Evolutionary conservation across 2,113 vertebrate genomes (phyloP), one percentile per base, ranked within the genome.

Genomic region (Gobius niger): DNA sequence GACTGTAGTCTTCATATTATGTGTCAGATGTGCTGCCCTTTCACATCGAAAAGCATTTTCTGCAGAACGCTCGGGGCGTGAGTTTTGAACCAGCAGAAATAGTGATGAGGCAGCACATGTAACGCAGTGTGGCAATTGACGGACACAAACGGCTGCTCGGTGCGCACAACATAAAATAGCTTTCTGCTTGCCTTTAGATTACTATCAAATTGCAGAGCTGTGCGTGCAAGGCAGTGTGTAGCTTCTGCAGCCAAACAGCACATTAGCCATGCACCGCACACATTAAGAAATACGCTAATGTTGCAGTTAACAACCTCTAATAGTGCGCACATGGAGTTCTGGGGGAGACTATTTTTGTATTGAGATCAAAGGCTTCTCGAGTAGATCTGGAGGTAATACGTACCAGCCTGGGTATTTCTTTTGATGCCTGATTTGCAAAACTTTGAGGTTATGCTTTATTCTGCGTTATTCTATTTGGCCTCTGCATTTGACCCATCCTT

Each of bases 21-120:
- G 8, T 62, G 57, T 77, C 40, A 79, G 51, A 41, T 67, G 64
- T 70, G 1, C 0, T 8, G 18, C 51, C 6, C 12, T 14, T 62
- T 64, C 40, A 9, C 12, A 59, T 56, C n/a, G 7, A 57, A 60
- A 60, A 9, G 16, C 44, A 52, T 41, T 63, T 46, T 65, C 34
- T 53, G 16, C 61, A 52, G 14, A 8, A 54, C 49, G 41, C 51
- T 34, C 9, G 11, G 16, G 57, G 57, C 42, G 54, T 13, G 14
- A 19, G 18, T 40, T 52, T 44, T 61, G 44, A 0, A 49, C 8
- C 24, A 54, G 68, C 60, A 50, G 60, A 44, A 65, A 72, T 56
- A 54, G 24, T 73, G 47, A 65, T 53, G 59, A 61, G 42, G 64
- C 53, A 34, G 68, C 64, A 49, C 63, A 70, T 63, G 67, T 75